A percentile compares a stretch with the other conserved stretches of the same genome.
These are phyloP conservation scores for Petrophora chlorosata DNA, from an alignment of 2,888 invertebrate species.

Conservation along the genomic window DNA sequence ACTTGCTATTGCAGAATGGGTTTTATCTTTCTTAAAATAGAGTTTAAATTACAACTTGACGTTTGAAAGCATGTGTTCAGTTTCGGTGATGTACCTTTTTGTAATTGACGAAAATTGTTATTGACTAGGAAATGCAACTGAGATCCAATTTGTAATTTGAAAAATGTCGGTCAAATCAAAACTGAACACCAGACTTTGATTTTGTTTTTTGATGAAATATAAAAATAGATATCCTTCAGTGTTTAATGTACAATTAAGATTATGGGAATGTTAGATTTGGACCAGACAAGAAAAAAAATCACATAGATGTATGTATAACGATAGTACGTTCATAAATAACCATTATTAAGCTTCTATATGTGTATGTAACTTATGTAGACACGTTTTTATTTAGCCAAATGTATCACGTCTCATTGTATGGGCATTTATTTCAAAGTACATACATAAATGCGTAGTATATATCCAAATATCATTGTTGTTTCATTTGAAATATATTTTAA, in stretches of 20 bases:
- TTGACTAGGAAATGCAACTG: background rate
- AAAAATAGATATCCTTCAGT: constrained; percentile 1
- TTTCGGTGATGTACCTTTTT: background rate
- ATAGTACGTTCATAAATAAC: constrained; percentile 43
- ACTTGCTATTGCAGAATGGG: constrained; percentile 17
- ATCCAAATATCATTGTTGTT: constrained; percentile 37
- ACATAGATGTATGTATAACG: constrained; percentile 41
- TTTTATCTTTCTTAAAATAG: constrained; percentile 9
- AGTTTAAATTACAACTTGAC: background rate
- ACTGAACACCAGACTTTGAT: no score
- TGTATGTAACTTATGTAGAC: constrained; percentile 40
- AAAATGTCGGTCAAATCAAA: no score
- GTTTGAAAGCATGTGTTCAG: background rate
- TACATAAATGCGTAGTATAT: constrained; percentile 42
- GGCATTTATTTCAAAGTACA: constrained; percentile 60
- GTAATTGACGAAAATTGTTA: background rate
- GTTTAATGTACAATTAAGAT: constrained; percentile 27
- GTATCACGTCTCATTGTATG: constrained; percentile 43
- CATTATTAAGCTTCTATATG: constrained; percentile 51
- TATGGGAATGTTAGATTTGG: constrained; percentile 38
- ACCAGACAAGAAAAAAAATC: constrained; percentile 37
- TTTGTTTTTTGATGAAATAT: no score
- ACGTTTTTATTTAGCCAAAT: constrained; percentile 30
- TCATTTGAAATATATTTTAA: constrained; percentile 28
- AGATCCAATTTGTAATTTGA: background rate